These are phyloP conservation scores for Mormyrus lacerda DNA, from an alignment of 2,113 vertebrate species.

Conservation along the genomic window DNA sequence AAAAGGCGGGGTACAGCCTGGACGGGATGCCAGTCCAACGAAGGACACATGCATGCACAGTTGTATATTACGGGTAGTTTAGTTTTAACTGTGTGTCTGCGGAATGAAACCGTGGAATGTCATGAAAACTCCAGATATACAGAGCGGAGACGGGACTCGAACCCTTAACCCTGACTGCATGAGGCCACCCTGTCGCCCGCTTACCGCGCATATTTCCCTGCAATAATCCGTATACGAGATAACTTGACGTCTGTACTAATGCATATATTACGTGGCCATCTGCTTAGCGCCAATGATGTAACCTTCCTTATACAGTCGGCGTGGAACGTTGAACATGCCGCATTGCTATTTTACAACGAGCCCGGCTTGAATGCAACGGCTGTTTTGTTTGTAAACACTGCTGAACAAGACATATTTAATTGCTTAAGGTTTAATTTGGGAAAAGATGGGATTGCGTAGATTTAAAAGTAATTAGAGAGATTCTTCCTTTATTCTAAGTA, in stretches of 20 bases:
- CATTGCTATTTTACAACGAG: neutral
- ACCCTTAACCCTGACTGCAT: neutral
- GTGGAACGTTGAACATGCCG: slow-evolving; percentile 3
- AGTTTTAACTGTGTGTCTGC: neutral
- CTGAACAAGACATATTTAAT: neutral
- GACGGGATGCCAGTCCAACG: neutral
- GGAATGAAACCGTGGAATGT: neutral
- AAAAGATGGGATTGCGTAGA: neutral
- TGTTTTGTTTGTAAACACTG: slow-evolving; percentile 6
- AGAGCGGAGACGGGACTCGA: neutral
- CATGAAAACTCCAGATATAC: neutral
- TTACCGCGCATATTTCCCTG: neutral
- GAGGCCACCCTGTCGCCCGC: neutral
- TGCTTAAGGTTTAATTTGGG: neutral
- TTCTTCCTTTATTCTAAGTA: neutral
- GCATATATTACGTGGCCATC: slow-evolving; percentile 25
- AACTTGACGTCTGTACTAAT: slow-evolving; percentile 18
- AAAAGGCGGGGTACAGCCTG: neutral
- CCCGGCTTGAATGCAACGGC: neutral
- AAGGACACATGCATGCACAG: neutral
- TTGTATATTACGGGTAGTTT: neutral
- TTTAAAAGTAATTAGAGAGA: neutral
- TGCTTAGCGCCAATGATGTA: slow-evolving; percentile 25
- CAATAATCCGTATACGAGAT: neutral
- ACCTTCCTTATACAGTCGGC: slow-evolving; percentile 6